Evolutionary conservation across 2,113 vertebrate genomes (phyloP), one percentile per base, ranked within the genome.

Genomic region (Sylvicapra grimmia): DNA sequence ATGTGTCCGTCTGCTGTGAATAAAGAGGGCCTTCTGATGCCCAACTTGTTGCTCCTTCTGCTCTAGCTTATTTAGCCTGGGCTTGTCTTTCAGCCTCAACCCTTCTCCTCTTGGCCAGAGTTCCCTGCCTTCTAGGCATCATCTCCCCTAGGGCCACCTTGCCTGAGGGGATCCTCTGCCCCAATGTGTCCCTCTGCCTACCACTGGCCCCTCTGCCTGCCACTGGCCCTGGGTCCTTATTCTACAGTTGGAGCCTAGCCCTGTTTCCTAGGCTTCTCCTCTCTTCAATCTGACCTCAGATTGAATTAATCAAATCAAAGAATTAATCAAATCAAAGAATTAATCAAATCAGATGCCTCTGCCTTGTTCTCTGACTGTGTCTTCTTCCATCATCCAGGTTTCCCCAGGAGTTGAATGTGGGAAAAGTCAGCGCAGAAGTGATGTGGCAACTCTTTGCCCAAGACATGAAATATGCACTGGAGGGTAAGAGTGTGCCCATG

Each of bases 401-500:
- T 98, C 99, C 99, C 97, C 99, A 99, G 97, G 99, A 99, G 95
- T 99, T 99, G 92, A 99, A 98, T 75, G 99, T 99, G 92, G 99
- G 99, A 58, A 99, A 99, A 98, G 99, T 99, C 97, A 99, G 99
- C 0, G 99, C 99, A 0, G 99, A 99, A 97, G 99, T 99, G 97
- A 99, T 99, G 99, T 99, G 99, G 99, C 99, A 99, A 13, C 98
- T 99, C 94, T 99, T 99, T 98, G 99, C 99, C 91, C 99, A 99
- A 98, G 99, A 99, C 98, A 99, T 99, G 99, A 99, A 99, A 98
- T 99, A 99, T 0, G 99, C 99, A 33, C 99, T 99, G 99, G 99
- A 99, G 98, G 99, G 99, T 99, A 98, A 99, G 99, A 25, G 18
- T 89, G 40, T 89, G 8, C 90, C 79, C 47, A 80, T 29, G 58